A percentile compares a stretch with the other conserved stretches of the same genome.
phyloP scores from a whole-genome alignment of 1,140 invertebrate species.

The Micrasema minimum region DNA sequence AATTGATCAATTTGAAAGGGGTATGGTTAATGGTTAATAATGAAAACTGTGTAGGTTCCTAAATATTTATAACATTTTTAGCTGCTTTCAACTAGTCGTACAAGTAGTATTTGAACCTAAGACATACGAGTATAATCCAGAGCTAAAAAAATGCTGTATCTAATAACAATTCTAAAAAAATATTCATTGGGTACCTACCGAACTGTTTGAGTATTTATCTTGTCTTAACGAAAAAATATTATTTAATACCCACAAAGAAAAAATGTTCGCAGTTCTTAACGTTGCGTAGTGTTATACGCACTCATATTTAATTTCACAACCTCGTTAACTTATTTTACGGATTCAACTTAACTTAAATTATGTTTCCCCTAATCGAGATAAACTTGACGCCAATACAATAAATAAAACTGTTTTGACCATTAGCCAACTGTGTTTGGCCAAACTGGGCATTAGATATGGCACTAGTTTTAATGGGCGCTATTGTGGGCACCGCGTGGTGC shows the following conservation, averaged over 20 bases:
- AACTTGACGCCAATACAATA: constrained; percentile 6
- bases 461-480: background rate
- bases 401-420: constrained; percentile 29
- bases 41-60: no score
- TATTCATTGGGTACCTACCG: no score
- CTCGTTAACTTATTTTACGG: background rate
- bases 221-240: background rate
- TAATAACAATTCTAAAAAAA: no score
- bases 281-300: background rate
- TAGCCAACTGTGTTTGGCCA: constrained; percentile 22
- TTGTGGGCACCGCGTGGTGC: background rate
- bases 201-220: background rate
- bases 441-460: constrained; percentile 3
- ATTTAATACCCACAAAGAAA: background rate
- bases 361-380: background rate
- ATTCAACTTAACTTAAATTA: no score
- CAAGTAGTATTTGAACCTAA: no score
- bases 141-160: no score
- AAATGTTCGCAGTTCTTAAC: background rate
- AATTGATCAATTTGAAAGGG: no score
- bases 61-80: no score
- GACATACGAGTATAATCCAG: no score
- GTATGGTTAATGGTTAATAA: no score
- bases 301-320: background rate
- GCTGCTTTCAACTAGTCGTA: no score